phyloP scores from a whole-genome alignment of 2,113 vertebrate genomes.

The Takifugu bimaculatus region DNA sequence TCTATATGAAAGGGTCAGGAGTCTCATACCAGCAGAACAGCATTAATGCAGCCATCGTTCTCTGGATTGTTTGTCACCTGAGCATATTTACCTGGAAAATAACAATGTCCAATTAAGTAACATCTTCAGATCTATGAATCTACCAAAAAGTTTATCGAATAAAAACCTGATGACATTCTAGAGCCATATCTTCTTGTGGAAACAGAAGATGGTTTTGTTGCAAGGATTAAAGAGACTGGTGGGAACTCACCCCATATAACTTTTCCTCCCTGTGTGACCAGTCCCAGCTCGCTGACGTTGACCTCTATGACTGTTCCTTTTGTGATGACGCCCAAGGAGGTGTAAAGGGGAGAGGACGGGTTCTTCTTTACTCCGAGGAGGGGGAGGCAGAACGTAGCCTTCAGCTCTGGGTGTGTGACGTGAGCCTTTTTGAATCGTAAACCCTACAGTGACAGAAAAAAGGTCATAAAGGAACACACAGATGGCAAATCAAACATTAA shows the following conservation, averaged over 20 bases:
- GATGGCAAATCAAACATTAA: too few relatives aligned
- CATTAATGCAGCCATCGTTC: conserved; percentile 98
- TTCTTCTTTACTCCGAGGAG: conserved; percentile 99
- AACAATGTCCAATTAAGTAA: conserved; percentile 7
- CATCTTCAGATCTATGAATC: background rate
- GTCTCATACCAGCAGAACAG: conserved; percentile 86
- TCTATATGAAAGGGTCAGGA: conserved; percentile 27
- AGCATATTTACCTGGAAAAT: conserved; percentile 88
- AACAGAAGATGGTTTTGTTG: background rate
- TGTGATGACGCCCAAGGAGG: conserved; percentile 93
- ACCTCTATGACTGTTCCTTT: conserved; percentile 96
- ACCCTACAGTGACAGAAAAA: conserved; percentile 71
- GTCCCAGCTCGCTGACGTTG: conserved; percentile 93
- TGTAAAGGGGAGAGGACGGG: conserved; percentile 93
- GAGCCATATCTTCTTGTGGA: background rate
- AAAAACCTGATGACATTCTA: background rate
- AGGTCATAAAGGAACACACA: background rate
- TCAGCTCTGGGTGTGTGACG: conserved; percentile 96
- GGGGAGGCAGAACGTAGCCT: conserved; percentile 95
- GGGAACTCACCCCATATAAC: conserved; percentile 94
- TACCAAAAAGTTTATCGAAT: background rate
- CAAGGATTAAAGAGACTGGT: background rate
- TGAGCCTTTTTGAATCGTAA: conserved; percentile 97
- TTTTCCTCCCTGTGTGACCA: conserved; percentile 97
- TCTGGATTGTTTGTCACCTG: conserved; percentile 98